Percentiles rank a stretch among this genome's conserved stretches.
phyloP scores from a whole-genome alignment of 2,888 invertebrate species.

The Tholera decimalis region DNA sequence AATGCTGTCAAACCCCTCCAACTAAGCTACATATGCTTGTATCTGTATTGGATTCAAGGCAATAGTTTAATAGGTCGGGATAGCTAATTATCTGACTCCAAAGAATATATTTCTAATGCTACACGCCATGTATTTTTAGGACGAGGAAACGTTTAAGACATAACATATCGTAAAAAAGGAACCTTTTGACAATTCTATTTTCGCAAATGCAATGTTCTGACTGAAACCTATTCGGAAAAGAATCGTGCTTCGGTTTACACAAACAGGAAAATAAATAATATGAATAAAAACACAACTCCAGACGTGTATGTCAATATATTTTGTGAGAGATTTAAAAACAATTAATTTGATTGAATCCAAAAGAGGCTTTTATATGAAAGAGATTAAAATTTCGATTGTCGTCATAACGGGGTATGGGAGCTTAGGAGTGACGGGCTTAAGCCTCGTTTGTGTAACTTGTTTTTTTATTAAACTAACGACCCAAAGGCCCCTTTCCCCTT shows the following conservation, averaged over 20 bases:
- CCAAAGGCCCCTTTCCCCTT: too few species aligned
- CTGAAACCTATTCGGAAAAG: not conserved
- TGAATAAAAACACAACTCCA: not conserved
- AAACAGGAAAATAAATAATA: not conserved
- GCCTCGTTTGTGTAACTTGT: not conserved
- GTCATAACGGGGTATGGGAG: slow-evolving; percentile 8
- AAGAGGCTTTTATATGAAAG: slow-evolving; percentile 17
- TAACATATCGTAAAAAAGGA: not conserved
- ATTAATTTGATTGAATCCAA: slow-evolving; percentile 10
- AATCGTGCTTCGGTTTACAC: not conserved
- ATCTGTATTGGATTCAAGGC: too few species aligned
- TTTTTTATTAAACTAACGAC: not conserved
- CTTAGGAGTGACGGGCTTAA: slow-evolving; percentile 18
- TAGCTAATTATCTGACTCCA: too few species aligned
- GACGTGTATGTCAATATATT: not conserved
- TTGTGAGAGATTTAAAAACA: slow-evolving; percentile 14
- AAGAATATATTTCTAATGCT: not conserved
- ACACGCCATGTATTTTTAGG: not conserved
- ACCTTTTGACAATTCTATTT: not conserved
- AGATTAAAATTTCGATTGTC: slow-evolving; percentile 26
- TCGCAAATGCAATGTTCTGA: not conserved
- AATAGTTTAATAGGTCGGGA: too few species aligned
- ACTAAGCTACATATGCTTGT: too few species aligned
- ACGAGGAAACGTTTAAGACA: not conserved
- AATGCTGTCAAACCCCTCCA: too few species aligned